Evolutionary conservation across 1,140 invertebrate genomes (phyloP).

Genomic region (Archegozetes longisetosus): DNA sequence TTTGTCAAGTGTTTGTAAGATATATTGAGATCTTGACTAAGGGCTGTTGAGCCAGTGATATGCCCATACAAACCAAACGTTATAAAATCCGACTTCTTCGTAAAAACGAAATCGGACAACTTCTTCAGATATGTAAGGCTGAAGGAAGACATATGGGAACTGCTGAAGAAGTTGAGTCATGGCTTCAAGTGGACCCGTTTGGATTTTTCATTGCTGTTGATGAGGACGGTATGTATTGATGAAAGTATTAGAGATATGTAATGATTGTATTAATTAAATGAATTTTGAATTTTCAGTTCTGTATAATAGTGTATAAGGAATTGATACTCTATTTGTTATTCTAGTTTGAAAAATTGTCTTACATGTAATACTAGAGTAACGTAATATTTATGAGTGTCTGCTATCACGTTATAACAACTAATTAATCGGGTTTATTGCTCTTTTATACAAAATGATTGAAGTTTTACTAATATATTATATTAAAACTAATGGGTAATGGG

Average conservation of each 20-base stretch:
- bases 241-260: neutral
- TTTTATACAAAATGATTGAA: too few relatives aligned
- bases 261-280: neutral
- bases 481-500: too few relatives aligned
- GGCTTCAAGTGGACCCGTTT: conserved; percentile 18
- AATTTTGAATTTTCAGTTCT: neutral
- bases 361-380: too few relatives aligned
- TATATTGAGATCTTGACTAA: neutral
- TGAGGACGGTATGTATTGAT: conserved; percentile 6
- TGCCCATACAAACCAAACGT: conserved; percentile 9
- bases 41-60: neutral
- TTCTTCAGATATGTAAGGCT: conserved; percentile 15
- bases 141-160: conserved; percentile 21
- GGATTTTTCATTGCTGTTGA: conserved; percentile 19
- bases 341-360: too few relatives aligned
- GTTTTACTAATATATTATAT: too few relatives aligned
- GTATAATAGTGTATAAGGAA: neutral
- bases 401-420: too few relatives aligned
- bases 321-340: neutral
- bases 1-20: too few relatives aligned
- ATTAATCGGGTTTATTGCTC: too few relatives aligned
- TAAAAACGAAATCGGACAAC: conserved; percentile 15
- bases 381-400: too few relatives aligned
- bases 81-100: conserved; percentile 17
- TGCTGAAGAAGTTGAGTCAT: conserved; percentile 17